Conservation (phyloP, 92 coral and sea anemone genomes). For the Micromussa lordhowensis region DNA sequence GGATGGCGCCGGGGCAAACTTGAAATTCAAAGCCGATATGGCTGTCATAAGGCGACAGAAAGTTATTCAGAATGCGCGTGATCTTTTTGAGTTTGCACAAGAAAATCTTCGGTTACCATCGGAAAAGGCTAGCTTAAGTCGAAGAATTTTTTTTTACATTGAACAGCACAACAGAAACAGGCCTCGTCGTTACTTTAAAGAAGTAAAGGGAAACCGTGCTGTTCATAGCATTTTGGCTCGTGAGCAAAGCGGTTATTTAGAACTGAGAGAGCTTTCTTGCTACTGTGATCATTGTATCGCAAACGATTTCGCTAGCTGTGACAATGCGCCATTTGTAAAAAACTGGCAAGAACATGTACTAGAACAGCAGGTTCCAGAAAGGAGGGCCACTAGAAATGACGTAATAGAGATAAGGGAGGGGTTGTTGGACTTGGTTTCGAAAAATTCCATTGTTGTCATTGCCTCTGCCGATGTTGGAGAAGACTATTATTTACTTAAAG, state of each 20-base stretch:
- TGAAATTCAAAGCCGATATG: conserved; percentile 61
- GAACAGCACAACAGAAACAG: conserved; percentile 30
- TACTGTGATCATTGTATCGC: conserved; percentile 4
- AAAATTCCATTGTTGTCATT: conserved; percentile 46
- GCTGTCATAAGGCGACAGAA: conserved; percentile 55
- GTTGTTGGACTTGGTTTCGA: conserved; percentile 5
- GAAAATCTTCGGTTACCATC: background rate
- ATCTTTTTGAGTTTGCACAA: conserved; percentile 33
- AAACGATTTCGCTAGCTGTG: background rate
- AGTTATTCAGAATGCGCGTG: conserved; percentile 42
- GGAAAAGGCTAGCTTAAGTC: conserved; percentile 9
- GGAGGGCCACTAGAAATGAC: background rate
- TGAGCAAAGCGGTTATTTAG: background rate
- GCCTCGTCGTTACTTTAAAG: conserved; percentile 32
- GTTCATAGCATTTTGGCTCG: conserved; percentile 44
- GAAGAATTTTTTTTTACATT: conserved; percentile 45
- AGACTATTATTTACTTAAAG: conserved; percentile 51
- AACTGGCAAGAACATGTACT: background rate
- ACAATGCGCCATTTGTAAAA: background rate
- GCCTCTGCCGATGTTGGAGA: conserved; percentile 53
- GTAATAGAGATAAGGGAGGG: background rate
- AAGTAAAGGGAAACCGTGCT: conserved; percentile 39
- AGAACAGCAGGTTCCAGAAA: background rate
- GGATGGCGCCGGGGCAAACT: conserved; percentile 58
- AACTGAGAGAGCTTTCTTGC: conserved; percentile 19